A percentile compares a stretch with the other conserved stretches of the same genome.
Evolutionary conservation across 2,797 vertebrate genomes (phyloP).

Genomic region (Ibycter americanus): DNA sequence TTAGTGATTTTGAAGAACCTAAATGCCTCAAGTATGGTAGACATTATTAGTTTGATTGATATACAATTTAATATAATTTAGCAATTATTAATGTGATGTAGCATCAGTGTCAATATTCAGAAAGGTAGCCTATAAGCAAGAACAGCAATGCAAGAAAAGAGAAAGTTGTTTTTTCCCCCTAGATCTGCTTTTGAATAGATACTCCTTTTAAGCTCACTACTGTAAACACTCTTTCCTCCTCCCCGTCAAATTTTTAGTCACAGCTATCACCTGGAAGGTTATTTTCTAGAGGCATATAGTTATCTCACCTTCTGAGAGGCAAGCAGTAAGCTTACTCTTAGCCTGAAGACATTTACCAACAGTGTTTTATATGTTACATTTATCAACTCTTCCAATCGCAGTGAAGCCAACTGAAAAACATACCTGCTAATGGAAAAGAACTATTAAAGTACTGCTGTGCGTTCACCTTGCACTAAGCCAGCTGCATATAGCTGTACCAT

Average conservation of each 20-base stretch:
- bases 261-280: constrained; percentile 40
- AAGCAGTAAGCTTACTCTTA: neutral
- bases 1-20: constrained; percentile 63
- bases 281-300: constrained; percentile 33
- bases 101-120: neutral
- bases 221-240: neutral
- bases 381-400: constrained; percentile 1
- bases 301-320: constrained; percentile 40
- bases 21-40: constrained; percentile 62
- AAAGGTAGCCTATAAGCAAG: neutral
- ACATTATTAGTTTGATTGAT: constrained; percentile 76
- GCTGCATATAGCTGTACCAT: neutral
- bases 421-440: constrained; percentile 58
- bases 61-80: constrained; percentile 65
- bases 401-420: constrained; percentile 59
- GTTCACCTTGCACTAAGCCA: constrained; percentile 14
- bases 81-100: constrained; percentile 64
- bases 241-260: neutral
- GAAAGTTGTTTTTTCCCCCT: neutral
- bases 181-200: neutral
- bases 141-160: neutral
- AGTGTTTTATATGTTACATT: constrained; percentile 4
- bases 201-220: neutral
- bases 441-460: constrained; percentile 19
- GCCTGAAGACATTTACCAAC: constrained; percentile 49